Evolutionary conservation across 2,888 invertebrate genomes (phyloP), one percentile per base, ranked within the genome.

Genomic region (Epinotia ramella): DNA sequence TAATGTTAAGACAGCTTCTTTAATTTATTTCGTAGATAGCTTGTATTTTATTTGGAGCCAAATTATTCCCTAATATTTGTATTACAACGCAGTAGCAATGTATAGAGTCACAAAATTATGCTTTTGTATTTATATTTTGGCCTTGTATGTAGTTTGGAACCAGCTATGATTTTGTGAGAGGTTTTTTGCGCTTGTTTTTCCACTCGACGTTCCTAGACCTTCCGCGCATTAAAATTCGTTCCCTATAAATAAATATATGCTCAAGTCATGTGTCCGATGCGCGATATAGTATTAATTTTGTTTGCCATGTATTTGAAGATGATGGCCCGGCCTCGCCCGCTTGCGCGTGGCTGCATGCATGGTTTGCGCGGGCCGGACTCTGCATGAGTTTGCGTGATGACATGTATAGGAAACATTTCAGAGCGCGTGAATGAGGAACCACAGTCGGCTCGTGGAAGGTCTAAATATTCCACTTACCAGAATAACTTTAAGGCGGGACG

Each of bases 401-500:
- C 89, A 89, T 90, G 86, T 89, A 83, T 84, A 89, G 90, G 88
- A 90, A 96, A 96, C 96, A 96, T 97, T 97, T 96, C 97, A 96
- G 97, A 98, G 93, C 95, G 96, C 95, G 96, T 96, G 95, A 96
- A 96, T 95, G 97, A 97, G 95, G 95, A 95, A 92, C 95, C 96
- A 91, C 96, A 96, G 95, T 96, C 97, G 95, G 95, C 96, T 94
- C 96, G 97, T 95, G 96, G 96, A 96, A 96, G 97, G 95, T 96
- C 96, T 96, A 97, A 97, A 96, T 97, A 96, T 96, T 95, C 96
- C 94, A 96, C 96, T 96, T 96, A 96, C 96, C 96, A 96, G 96
- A 94, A 88, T 95, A 97, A 97, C 97, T 97, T 97, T 96, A 97
- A 97, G 96, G 95, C 94, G 88, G 96, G 96, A 90, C 97, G 98